Conservation (phyloP, 1,140 invertebrate species). For the Tyrophagus putrescentiae region DNA sequence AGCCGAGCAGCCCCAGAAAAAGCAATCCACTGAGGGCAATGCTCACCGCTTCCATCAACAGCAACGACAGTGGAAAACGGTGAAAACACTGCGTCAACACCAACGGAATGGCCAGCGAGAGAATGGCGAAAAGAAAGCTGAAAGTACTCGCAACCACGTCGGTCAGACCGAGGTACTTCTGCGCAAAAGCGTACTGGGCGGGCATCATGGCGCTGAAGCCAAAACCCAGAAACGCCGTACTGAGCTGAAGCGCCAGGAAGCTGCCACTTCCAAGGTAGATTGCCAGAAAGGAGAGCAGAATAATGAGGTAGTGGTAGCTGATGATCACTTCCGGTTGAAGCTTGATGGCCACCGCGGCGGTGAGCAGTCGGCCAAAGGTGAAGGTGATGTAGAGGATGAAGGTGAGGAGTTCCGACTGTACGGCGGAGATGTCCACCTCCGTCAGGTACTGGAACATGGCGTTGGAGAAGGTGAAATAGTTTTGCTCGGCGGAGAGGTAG, state of each 20-base stretch:
- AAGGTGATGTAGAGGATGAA: background rate
- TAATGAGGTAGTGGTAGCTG: background rate
- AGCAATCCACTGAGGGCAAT: too few relatives aligned
- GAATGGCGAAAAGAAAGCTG: too few relatives aligned
- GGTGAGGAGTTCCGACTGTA: background rate
- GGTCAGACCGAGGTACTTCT: background rate
- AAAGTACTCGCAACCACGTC: too few relatives aligned
- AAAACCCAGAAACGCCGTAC: background rate
- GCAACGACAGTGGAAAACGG: too few relatives aligned
- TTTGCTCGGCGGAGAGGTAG: background rate
- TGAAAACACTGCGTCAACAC: too few relatives aligned
- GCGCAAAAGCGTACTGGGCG: background rate
- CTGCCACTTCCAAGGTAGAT: background rate
- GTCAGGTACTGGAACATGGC: background rate
- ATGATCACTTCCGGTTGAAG: background rate
- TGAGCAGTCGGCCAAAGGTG: background rate
- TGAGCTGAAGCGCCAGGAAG: background rate
- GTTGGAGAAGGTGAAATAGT: background rate
- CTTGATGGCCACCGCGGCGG: background rate
- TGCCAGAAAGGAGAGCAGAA: background rate
- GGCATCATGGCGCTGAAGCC: conserved; percentile 1
- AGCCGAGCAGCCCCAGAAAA: too few relatives aligned
- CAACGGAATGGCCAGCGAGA: too few relatives aligned
- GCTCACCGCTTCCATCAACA: too few relatives aligned
- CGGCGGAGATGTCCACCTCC: background rate